Evolutionary conservation across 2,797 vertebrate genomes (phyloP), one percentile per base, ranked within the genome.

Genomic region (Rhadinocentrus ornatus): DNA sequence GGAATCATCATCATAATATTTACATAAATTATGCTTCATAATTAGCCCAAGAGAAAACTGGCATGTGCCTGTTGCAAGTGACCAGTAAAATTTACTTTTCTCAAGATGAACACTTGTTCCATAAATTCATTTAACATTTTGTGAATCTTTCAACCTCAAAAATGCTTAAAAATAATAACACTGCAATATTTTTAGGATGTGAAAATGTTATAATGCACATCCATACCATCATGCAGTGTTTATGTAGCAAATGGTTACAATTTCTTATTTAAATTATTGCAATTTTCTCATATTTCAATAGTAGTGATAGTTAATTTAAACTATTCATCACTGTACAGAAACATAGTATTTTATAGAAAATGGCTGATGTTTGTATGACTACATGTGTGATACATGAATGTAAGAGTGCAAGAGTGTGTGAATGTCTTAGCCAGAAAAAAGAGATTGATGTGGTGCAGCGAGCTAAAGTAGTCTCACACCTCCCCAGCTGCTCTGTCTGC

Each of bases 381-480:
- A 52, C 69, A 52, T 56, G 60, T 78, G 31, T 78, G 74, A 64
- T 70, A 11, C 64, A 63, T 66, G 73, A 58, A 69, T 56, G 44
- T 78, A 62, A 71, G 52, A 5, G 58, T 54, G 73, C 70, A 27
- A 64, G 66, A 69, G 65, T 64, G 83, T 81, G 75, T 71, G 75
- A 77, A 77, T 66, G 54, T 77, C 55, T 74, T 53, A 57, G 72
- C 68, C 24, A 61, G 26, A 63, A 46, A n/a, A 5, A 6, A 34
- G 63, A 87, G 89, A 92, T 87, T 89, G 89, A 91, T 92, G 80
- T 80, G 80, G 91, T 89, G 92, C 88, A 77, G 76, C 88, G 86
- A 87, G 86, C 86, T 91, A 90, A 93, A 93, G 88, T 91, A 92
- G 77, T 83, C 88, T 71, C 90, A 93, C 91, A 89, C 92, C 92